phyloP scores from a whole-genome alignment of 53 echinoderm and acorn worm genomes.

The Arbacia lixula region DNA sequence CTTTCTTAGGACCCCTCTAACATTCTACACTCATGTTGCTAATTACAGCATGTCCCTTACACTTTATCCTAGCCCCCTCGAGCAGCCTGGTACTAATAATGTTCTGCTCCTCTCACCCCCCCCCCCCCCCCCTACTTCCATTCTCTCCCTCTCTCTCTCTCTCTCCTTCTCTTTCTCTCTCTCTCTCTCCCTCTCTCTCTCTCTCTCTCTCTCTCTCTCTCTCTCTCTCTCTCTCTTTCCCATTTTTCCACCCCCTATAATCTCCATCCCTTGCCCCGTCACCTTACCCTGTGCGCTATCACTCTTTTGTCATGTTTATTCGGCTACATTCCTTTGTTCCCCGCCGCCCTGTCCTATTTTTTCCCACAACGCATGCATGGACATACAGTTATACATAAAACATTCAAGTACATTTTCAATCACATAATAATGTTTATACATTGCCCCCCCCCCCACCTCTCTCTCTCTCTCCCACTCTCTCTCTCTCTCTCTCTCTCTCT shows the following conservation, averaged over 20 bases:
- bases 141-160: not conserved
- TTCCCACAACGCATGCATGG: no score
- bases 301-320: no score
- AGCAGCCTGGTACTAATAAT: no score
- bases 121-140: not conserved
- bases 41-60: no score
- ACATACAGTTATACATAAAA: no score
- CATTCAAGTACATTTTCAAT: no score
- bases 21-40: no score
- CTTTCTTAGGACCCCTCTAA: no score
- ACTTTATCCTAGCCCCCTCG: no score
- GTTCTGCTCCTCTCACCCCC: not conserved
- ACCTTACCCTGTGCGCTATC: not conserved
- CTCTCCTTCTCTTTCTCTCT: not conserved
- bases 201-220: not conserved
- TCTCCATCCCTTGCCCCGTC: not conserved
- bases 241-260: not conserved
- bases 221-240: not conserved
- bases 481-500: not conserved
- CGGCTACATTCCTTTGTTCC: no score
- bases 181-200: not conserved
- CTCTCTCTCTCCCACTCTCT: not conserved
- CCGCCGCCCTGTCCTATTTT: no score
- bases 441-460: not conserved
- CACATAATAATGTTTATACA: no score